Base-by-base conservation (phyloP, 2,888 invertebrate genomes). In the Oxytorus armatus region DNA sequence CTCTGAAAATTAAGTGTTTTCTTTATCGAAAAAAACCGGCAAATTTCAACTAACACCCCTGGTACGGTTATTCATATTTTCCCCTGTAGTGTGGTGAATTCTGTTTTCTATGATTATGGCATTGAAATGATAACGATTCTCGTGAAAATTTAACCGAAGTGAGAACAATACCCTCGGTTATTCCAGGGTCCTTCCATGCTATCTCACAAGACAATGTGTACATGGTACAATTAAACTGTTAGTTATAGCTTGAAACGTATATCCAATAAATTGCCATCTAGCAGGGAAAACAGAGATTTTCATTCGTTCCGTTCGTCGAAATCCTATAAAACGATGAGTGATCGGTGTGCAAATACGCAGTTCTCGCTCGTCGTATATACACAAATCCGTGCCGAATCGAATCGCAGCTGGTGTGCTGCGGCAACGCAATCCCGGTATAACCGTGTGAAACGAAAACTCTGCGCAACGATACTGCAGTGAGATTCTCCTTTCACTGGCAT, bases 281-380 rank as follows among this genome's bases (percentile, higher is more conserved):
- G 36, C 18, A 11, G 29, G 39, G 21, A 14, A 8, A 29, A 47
- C 47, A 8, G 29, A 68, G n/a, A 77, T 77, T 73, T 69, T 51
- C 51, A 65, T 77, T 74, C 74, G 44, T 18, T n/a, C 53, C 55
- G 53, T 65, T 77, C 77, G 55, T 74, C 74, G 72, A 77, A 81
- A 78, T 78, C 81, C 81, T 74, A 70, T 81, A 75, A 76, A 80
- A 76, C 76, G 76, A 76, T 80, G 76, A 80, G 72, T 76, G 76
- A 80, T 80, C 76, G 79, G 59, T 72, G 25, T 39, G 23, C 51
- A 66, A 55, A 59, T 61, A 65, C 66, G 72, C 59, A 65, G 36
- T 70, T 79, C 53, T 23, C 53, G 44, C 63, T 59, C 42, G 47
- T n/a, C 72, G 79, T 68, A 63, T 66, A 18, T 42, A 63, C 69